Percentiles rank a stretch among this genome's conserved stretches.
Conservation (phyloP, 2,797 vertebrate genomes). For the Falco concolor region DNA sequence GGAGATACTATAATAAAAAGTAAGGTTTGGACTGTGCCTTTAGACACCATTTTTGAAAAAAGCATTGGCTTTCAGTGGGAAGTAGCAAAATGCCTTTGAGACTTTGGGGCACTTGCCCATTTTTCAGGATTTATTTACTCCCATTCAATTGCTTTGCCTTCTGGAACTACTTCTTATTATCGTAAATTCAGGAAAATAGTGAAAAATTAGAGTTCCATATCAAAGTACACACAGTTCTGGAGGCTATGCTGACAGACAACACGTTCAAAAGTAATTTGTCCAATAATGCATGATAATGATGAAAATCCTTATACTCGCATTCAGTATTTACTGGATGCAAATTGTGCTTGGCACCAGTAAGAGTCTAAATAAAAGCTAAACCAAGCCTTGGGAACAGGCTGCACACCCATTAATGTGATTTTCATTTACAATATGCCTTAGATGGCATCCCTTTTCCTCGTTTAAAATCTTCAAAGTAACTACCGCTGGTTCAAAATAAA, state of each 20-base stretch:
- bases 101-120: not conserved
- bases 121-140: not conserved
- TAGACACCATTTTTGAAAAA: not conserved
- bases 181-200: not conserved
- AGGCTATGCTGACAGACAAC: not conserved
- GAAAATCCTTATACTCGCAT: not conserved
- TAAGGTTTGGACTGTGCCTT: not conserved
- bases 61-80: not conserved
- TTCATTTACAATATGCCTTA: not conserved
- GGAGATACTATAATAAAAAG: not conserved
- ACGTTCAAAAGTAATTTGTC: not conserved
- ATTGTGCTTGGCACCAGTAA: not conserved
- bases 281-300: not conserved
- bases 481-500: not conserved
- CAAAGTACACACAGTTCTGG: not conserved
- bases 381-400: not conserved
- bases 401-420: not conserved
- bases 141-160: not conserved
- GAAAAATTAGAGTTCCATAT: not conserved
- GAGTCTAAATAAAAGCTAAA: not conserved
- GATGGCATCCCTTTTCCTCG: not conserved
- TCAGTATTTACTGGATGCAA: not conserved
- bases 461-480: not conserved
- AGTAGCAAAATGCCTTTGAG: not conserved
- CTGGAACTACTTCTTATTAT: not conserved